Base-by-base conservation (phyloP, 92 coral and sea anemone genomes). In the Actinostola sp. region DNA sequence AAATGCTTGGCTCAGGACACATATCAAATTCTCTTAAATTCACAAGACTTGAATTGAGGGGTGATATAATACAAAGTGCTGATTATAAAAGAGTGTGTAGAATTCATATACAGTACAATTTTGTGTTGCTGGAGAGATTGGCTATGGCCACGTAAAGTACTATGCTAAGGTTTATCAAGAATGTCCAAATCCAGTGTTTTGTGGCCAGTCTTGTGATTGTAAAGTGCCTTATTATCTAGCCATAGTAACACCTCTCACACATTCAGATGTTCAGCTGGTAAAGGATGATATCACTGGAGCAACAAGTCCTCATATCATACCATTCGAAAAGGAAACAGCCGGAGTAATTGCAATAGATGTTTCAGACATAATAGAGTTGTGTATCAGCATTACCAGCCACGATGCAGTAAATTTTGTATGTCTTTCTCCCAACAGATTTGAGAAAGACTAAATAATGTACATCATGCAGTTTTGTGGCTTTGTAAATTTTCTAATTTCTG, bases 81-180 rank as follows among this genome's bases (percentile, higher is more conserved):
- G 61, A 14, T 26, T 74, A 74, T 56, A 74, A 62, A 74, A 44
- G 61, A 48, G 70, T 74, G 3, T 20, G 15, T 6, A 43, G 58
- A 29, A 74, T 57, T 44, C 70, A 0, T 33, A 61, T 34, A 74
- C 80, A 33, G 62, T 74, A 48, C 80, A 74, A 48, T 50, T 61
- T 51, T 34, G 31, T 29, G 71, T 1, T 29, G 24, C 20, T 24
- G 70, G 53, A 73, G 46, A 31, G 41, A 24, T 19, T 39, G 35
- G 43, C 20, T 61, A 59, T 73, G 79, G 79, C 24, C 42, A 73
- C 32, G 79, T 73, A 17, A 73, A 73, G 79, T 73, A 51, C 71
- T 73, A 56, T 62, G 70, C 69, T 53, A 73, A 73, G 23, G 68
- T 60, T 44, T 38, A 56, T 31, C 31, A 28, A 62, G 28, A 20